These are phyloP conservation scores for Caloenas nicobarica DNA, from an alignment of 2,113 vertebrate genomes.

Conservation along the genomic window DNA sequence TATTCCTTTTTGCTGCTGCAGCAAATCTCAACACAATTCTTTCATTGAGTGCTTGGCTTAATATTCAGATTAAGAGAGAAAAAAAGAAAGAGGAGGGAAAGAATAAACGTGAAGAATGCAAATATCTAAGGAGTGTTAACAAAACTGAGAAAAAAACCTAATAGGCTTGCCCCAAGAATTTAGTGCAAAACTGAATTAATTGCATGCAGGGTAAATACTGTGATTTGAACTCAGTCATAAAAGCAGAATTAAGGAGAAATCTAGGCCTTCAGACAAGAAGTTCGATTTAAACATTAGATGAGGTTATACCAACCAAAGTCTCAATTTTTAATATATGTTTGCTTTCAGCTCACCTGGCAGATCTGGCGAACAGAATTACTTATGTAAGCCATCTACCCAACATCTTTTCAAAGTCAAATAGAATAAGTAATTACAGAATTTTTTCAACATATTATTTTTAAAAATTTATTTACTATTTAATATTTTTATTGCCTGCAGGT, in stretches of 20 bases:
- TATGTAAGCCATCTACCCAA: neutral
- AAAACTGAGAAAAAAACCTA: neutral
- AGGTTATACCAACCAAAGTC: neutral
- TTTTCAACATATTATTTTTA: neutral
- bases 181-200: neutral
- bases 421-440: neutral
- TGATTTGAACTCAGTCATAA: neutral
- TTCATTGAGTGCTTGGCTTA: neutral
- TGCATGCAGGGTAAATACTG: neutral
- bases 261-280: neutral
- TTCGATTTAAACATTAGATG: neutral
- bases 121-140: neutral
- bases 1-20: neutral
- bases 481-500: neutral
- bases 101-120: neutral
- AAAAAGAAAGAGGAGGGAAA: rapidly evolving
- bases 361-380: neutral
- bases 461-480: neutral
- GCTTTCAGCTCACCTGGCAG: neutral
- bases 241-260: neutral
- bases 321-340: neutral
- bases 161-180: neutral
- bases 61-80: neutral
- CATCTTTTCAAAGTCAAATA: neutral
- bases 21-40: neutral